Evolutionary conservation across 2,888 invertebrate genomes (phyloP).

Genomic region (Brenthis hecate): DNA sequence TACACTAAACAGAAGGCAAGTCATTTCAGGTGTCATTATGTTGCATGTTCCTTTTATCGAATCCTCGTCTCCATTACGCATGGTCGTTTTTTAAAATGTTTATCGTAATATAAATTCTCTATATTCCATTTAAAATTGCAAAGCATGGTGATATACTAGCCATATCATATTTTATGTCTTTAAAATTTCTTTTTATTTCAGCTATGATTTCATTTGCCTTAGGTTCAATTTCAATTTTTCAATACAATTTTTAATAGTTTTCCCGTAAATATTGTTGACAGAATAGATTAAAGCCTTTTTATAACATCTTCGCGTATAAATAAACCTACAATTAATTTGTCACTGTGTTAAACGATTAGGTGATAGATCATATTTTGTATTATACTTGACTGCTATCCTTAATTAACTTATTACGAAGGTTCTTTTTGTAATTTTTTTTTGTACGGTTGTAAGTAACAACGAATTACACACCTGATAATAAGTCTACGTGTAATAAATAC

Average conservation of each 20-base stretch:
- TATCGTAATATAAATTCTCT: slow-evolving; percentile 28
- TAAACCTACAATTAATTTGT: background rate
- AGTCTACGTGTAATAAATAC: background rate
- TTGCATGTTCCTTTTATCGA: slow-evolving; percentile 68
- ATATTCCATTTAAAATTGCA: background rate
- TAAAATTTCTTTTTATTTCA: background rate
- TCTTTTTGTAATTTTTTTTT: background rate
- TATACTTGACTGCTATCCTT: slow-evolving; percentile 6
- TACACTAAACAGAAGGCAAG: slow-evolving; percentile 57
- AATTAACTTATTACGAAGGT: slow-evolving; percentile 32
- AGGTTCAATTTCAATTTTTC: background rate
- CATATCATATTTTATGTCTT: background rate
- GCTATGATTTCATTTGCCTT: background rate
- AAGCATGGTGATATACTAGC: slow-evolving; percentile 29
- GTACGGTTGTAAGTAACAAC: background rate
- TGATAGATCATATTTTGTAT: background rate
- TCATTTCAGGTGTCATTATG: slow-evolving; percentile 62
- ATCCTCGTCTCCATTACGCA: slow-evolving; percentile 53
- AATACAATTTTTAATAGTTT: background rate
- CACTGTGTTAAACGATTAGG: too few relatives aligned
- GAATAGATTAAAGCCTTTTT: too few relatives aligned
- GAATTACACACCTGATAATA: background rate
- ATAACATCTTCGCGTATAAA: background rate
- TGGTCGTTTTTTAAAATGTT: slow-evolving; percentile 44
- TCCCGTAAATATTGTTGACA: background rate